Base-by-base conservation (phyloP, 2,797 vertebrate genomes). In the Falco concolor region DNA sequence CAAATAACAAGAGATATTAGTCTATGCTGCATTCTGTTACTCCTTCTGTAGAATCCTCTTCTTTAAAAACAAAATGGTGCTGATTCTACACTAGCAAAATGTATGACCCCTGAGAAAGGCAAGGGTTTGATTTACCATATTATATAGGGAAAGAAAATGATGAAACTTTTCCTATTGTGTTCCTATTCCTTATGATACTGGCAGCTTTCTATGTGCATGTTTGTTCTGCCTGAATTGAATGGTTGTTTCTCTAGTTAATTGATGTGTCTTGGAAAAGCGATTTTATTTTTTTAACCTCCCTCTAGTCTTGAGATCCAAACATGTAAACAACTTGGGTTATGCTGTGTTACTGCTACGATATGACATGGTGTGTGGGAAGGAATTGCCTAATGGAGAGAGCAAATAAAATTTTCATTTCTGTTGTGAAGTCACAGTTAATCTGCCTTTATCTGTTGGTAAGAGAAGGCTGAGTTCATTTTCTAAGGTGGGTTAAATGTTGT, bases 31-130 rank as follows among this genome's bases (percentile, higher is more conserved):
- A 5, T 59, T n/a, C 23, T 40, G 19, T 4, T 84, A 15, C 1
- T 57, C 12, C 12, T n/a, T n/a, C n/a, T 69, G 30, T n/a, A 30
- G 36, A 63, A 47, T 67, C 15, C 2, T 87, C 13, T 25, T 53
- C 11, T 38, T 54, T 12, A n/a, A 27, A 83, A 84, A 42, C 84
- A 96, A 96, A 96, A 96, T 68, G 90, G 89, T 68, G 80, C 68
- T 54, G 57, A 28, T 80, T 73, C 22, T 44, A 38, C 21, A 18
- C 11, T 5, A 76, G 42, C 8, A 56, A 80, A 67, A 67, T 36
- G 23, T 12, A 14, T 32, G 45, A 76, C 2, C 7, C 50, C 27
- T 76, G 34, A n/a, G 34, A 52, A 70, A 68, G n/a, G 8, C 19
- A 64, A 69, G 4, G 24, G 9, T 30, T 49, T 65, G 30, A 13